Conservation (phyloP, 2,888 invertebrate species). For the Nipponacmea schrenckii region DNA sequence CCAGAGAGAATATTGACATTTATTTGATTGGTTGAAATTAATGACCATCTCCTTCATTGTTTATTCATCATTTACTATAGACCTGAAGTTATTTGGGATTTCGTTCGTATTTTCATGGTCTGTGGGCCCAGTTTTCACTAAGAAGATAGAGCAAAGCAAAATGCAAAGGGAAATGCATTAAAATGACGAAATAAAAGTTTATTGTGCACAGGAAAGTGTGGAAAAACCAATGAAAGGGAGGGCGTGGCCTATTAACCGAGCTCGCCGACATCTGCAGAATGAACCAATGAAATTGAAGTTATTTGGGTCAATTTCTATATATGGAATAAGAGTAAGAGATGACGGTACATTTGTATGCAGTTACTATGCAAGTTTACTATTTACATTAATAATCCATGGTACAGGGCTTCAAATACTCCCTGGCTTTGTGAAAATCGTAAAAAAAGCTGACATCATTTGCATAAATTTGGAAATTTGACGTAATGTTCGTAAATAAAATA, state of each 20-base stretch:
- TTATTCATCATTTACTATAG: conserved; percentile 29
- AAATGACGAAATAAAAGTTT: no score
- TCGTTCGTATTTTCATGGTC: no score
- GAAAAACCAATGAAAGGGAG: background rate
- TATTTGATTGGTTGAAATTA: conserved; percentile 21
- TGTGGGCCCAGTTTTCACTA: no score
- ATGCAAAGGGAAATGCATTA: no score
- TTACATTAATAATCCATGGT: conserved; percentile 29
- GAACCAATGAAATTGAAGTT: conserved; percentile 28
- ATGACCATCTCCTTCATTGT: conserved; percentile 23
- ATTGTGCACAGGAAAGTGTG: no score
- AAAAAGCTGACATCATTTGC: conserved; percentile 1
- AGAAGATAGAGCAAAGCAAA: no score
- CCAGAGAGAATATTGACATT: conserved; percentile 10
- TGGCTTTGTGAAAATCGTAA: background rate
- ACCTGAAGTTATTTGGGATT: background rate
- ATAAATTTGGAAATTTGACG: no score
- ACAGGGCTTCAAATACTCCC: conserved; percentile 19
- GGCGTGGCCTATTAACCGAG: background rate
- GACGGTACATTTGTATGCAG: conserved; percentile 32
- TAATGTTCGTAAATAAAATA: no score
- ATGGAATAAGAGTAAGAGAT: conserved; percentile 30
- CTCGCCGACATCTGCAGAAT: conserved; percentile 1
- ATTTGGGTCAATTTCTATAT: conserved; percentile 30
- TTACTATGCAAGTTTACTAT: conserved; percentile 45